phyloP scores from a whole-genome alignment of 1,140 invertebrate genomes.

The Melanaphis sacchari region DNA sequence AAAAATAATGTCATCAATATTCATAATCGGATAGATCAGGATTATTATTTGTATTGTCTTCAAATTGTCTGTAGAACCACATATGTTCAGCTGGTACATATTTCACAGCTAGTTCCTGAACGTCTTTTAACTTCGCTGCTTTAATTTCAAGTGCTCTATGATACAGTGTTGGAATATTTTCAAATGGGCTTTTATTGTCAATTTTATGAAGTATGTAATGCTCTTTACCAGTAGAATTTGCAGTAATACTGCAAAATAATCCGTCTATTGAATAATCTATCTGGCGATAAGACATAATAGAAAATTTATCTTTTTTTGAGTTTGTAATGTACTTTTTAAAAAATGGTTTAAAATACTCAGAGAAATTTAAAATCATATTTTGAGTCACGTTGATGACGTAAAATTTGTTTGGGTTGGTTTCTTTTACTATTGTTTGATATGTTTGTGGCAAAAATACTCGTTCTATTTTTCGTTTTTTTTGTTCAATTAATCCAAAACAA shows the following conservation, averaged over 20 bases:
- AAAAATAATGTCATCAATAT: too few relatives aligned
- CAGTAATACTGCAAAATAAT: conserved; percentile 5
- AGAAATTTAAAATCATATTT: conserved; percentile 15
- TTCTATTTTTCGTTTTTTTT: conserved; percentile 19
- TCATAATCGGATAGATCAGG: too few relatives aligned
- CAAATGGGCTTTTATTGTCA: too few relatives aligned
- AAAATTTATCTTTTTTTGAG: conserved; percentile 23
- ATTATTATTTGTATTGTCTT: too few relatives aligned
- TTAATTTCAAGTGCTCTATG: too few relatives aligned
- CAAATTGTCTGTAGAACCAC: too few relatives aligned
- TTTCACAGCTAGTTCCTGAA: too few relatives aligned
- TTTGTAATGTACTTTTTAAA: conserved; percentile 29
- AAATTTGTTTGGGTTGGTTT: conserved; percentile 19
- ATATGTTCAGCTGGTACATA: too few relatives aligned
- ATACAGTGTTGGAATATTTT: too few relatives aligned
- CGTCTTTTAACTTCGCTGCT: too few relatives aligned
- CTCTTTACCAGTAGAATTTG: conserved; percentile 20
- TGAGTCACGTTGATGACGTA: conserved; percentile 7
- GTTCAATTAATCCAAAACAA: conserved; percentile 49
- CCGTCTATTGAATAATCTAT: neutral
- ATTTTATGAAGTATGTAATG: too few relatives aligned
- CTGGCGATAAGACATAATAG: conserved; percentile 4
- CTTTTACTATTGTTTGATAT: neutral
- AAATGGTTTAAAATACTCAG: conserved; percentile 1
- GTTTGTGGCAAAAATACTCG: conserved; percentile 17